Conservation (phyloP, 2,797 vertebrate species). For the Takifugu rubripes region DNA sequence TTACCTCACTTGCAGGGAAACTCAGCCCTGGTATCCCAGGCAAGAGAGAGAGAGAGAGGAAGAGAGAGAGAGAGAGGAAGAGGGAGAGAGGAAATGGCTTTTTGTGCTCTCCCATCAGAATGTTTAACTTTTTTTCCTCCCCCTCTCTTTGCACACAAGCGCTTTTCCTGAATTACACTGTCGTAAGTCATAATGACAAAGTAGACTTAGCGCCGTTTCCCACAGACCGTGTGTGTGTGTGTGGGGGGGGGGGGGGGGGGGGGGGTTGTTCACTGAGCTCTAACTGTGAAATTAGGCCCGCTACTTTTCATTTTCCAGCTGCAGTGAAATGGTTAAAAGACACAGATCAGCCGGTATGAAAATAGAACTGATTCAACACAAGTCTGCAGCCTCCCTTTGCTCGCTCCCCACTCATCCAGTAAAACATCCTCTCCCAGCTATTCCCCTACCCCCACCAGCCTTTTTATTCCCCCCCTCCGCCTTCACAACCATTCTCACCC, state of each 20-base stretch:
- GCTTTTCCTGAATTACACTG: conserved; percentile 50
- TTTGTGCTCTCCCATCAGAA: conserved; percentile 22
- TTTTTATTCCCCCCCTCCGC: conserved; percentile 70
- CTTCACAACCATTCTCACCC: conserved; percentile 69
- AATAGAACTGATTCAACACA: conserved; percentile 88
- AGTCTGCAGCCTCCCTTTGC: conserved; percentile 73
- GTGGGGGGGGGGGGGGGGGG: conserved; percentile 1
- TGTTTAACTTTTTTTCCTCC: conserved; percentile 34
- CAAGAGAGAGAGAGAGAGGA: conserved; percentile 1
- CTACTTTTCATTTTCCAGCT: conserved; percentile 71
- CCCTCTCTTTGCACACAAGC: conserved; percentile 17
- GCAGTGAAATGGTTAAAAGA: conserved; percentile 81
- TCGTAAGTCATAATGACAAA: conserved; percentile 66
- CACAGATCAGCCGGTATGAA: conserved; percentile 81
- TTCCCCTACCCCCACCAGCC: conserved; percentile 43
- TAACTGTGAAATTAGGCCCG: conserved; percentile 76
- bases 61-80: conserved; percentile 2
- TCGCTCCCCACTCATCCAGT: conserved; percentile 50
- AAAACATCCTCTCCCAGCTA: conserved; percentile 35
- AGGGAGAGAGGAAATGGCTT: conserved; percentile 15
- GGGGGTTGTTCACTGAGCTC: conserved; percentile 69
- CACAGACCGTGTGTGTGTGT: conserved; percentile 38
- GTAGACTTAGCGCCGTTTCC: conserved; percentile 64
- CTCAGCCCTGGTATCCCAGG: conserved; percentile 35
- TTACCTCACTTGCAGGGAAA: conserved; percentile 71